Percentiles rank a stretch among this genome's conserved stretches.
Conservation (phyloP, 2,797 vertebrate species). For the Lagorchestes hirsutus region DNA sequence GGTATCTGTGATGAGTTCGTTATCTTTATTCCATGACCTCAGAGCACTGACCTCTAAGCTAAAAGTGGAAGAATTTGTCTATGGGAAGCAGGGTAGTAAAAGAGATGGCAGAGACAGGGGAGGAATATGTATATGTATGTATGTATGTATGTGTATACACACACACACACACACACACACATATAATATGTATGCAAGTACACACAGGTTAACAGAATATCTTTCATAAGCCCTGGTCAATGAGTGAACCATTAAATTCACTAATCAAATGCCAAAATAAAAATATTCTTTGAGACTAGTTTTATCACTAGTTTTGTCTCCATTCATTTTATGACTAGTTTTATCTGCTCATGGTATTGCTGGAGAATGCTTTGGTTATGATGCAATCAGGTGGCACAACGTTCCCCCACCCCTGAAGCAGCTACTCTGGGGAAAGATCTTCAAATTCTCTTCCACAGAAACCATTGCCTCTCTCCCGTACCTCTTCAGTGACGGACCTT, state of each 20-base stretch:
- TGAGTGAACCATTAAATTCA: conserved; percentile 51
- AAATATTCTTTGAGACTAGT: neutral
- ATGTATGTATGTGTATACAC: neutral
- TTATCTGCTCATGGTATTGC: neutral
- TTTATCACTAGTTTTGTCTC: neutral
- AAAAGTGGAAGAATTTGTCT: neutral
- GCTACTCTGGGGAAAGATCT: neutral
- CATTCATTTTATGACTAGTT: neutral
- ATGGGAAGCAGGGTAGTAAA: conserved; percentile 32
- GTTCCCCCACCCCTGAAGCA: neutral
- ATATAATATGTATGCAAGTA: conserved; percentile 57
- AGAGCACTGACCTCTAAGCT: neutral
- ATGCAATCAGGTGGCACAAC: neutral
- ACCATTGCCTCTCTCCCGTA: neutral
- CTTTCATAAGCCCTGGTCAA: conserved; percentile 71
- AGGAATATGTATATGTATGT: neutral
- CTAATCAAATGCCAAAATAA: neutral
- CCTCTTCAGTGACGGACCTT: neutral
- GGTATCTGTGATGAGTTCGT: neutral
- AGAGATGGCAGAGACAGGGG: conserved; percentile 25
- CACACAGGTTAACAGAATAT: conserved; percentile 11
- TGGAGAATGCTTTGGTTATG: neutral
- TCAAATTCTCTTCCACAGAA: neutral
- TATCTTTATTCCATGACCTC: neutral
- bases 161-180: too few species aligned